phyloP scores from a whole-genome alignment of 2,797 vertebrate genomes.

The Premnoplex brunnescens region DNA sequence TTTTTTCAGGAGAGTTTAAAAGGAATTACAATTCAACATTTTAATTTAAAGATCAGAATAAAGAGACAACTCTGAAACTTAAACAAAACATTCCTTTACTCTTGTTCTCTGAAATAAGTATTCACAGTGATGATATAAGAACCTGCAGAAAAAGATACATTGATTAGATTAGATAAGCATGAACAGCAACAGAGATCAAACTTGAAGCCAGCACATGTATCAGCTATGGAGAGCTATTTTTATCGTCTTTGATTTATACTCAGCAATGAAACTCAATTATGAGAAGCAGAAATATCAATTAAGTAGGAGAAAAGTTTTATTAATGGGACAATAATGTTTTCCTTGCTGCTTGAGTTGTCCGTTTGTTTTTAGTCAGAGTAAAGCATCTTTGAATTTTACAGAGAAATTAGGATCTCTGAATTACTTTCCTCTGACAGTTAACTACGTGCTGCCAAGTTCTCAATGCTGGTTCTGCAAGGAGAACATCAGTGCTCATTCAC shows the following conservation, averaged over 20 bases:
- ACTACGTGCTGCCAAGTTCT: background rate
- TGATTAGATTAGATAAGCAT: slow-evolving; percentile 67
- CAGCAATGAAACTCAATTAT: background rate
- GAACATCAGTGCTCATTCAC: background rate
- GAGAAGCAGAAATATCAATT: slow-evolving; percentile 52
- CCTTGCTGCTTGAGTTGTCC: slow-evolving; percentile 32
- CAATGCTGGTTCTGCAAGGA: background rate
- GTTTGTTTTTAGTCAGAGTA: background rate
- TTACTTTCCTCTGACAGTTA: background rate
- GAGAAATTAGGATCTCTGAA: background rate
- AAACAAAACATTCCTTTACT: background rate
- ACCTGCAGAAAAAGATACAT: slow-evolving; percentile 42
- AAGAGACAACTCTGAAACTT: background rate
- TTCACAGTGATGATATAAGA: background rate
- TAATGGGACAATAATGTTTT: slow-evolving; percentile 51
- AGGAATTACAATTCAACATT: background rate
- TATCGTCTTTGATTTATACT: slow-evolving; percentile 57
- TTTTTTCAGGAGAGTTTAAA: background rate
- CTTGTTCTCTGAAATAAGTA: slow-evolving; percentile 1
- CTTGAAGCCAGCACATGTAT: slow-evolving; percentile 11
- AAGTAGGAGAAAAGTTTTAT: slow-evolving; percentile 52
- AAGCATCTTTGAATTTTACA: slow-evolving; percentile 2
- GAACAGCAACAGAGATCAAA: slow-evolving; percentile 52
- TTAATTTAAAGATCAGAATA: slow-evolving; percentile 28
- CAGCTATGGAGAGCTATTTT: slow-evolving; percentile 44